Percentiles rank a stretch among this genome's conserved stretches.
These are phyloP conservation scores for Melieria picta DNA, from an alignment of 2,888 invertebrate species.

Conservation along the genomic window DNA sequence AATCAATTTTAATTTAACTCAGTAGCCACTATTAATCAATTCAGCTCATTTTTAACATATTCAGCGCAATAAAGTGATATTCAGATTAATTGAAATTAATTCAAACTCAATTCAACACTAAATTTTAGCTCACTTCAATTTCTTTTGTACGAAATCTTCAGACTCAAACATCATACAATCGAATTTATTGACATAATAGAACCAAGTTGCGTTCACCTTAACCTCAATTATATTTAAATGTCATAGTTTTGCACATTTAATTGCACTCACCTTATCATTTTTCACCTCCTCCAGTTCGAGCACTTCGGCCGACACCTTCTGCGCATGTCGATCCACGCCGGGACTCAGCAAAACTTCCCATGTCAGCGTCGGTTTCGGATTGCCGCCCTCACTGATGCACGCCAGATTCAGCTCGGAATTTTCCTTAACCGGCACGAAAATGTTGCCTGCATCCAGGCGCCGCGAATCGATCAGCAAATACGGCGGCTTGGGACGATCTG, in stretches of 20 bases:
- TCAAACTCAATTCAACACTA: background rate
- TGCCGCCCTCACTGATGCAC: constrained; percentile 87
- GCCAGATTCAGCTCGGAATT: constrained; percentile 83
- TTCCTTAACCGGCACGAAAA: constrained; percentile 87
- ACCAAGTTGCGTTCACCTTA: background rate
- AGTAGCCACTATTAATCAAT: background rate
- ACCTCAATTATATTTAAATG: background rate
- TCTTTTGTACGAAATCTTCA: too few species aligned
- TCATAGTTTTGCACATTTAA: background rate
- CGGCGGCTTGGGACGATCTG: constrained; percentile 86
- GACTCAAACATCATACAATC: too few species aligned
- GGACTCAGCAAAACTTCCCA: constrained; percentile 68
- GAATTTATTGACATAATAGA: too few species aligned
- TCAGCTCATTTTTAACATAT: background rate
- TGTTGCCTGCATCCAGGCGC: constrained; percentile 85
- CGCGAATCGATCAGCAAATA: constrained; percentile 88
- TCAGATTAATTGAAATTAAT: background rate
- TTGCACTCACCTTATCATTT: constrained; percentile 60
- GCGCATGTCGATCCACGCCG: constrained; percentile 71
- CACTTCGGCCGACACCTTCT: constrained; percentile 68
- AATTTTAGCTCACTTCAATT: background rate
- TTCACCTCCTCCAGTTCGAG: constrained; percentile 66
- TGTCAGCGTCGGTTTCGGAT: constrained; percentile 72
- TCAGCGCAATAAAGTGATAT: background rate
- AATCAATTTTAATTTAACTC: background rate